phyloP scores from a whole-genome alignment of 1,140 invertebrate species.

The Drosophila bocqueti region DNA sequence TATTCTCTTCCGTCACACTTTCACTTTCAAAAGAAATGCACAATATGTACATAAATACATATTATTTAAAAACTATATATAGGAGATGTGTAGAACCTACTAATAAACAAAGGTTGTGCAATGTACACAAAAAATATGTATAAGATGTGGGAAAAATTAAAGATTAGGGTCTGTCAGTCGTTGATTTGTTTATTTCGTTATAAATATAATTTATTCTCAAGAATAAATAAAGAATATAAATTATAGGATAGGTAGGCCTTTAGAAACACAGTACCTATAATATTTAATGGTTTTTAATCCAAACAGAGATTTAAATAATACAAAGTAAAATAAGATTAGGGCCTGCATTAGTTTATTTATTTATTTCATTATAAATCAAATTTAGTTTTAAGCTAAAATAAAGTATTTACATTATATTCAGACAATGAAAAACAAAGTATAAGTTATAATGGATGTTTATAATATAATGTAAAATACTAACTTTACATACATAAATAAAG shows the following conservation, averaged over 20 bases:
- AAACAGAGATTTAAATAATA: too few relatives aligned
- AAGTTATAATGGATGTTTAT: background rate
- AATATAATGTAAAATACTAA: background rate
- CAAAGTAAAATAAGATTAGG: background rate
- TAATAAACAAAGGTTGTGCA: slow-evolving; percentile 12
- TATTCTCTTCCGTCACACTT: slow-evolving; percentile 8
- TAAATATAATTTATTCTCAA: background rate
- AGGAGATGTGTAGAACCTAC: background rate
- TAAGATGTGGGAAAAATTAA: background rate
- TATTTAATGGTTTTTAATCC: too few relatives aligned
- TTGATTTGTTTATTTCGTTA: background rate
- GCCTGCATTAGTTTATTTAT: background rate
- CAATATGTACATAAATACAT: background rate
- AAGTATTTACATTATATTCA: background rate
- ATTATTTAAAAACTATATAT: slow-evolving; percentile 17
- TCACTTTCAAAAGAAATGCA: slow-evolving; percentile 14
- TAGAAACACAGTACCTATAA: background rate
- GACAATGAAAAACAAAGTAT: background rate
- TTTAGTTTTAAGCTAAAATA: background rate
- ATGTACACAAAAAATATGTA: slow-evolving; percentile 2
- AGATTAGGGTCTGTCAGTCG: background rate
- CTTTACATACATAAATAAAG: too few relatives aligned
- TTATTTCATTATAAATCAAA: background rate
- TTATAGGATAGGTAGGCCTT: background rate
- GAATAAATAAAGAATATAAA: background rate